Percentiles rank a stretch among this genome's conserved stretches.
phyloP scores from a whole-genome alignment of 2,888 invertebrate species.

The Cynaeus angustus region DNA sequence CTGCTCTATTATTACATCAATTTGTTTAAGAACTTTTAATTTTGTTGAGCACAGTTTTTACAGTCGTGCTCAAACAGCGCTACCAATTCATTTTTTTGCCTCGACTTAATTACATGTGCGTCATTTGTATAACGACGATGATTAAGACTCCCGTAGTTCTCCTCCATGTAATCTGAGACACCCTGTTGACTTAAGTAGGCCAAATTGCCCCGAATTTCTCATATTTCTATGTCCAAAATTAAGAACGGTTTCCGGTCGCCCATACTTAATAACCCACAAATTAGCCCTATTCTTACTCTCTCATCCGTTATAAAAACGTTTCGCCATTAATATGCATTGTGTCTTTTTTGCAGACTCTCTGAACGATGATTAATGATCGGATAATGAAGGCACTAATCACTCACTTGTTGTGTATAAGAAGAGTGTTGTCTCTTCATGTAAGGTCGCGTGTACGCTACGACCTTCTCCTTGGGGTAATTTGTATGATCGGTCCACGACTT shows the following conservation, averaged over 20 bases:
- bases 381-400: slow-evolving; percentile 44
- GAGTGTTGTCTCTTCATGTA: slow-evolving; percentile 77
- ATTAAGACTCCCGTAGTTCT: slow-evolving; percentile 11
- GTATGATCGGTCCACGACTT: slow-evolving; percentile 84
- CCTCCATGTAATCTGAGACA: slow-evolving; percentile 5
- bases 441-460: slow-evolving; percentile 77
- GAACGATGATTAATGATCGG: slow-evolving; percentile 73
- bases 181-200: slow-evolving; percentile 15
- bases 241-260: slow-evolving; percentile 17
- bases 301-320: slow-evolving; percentile 23
- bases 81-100: neutral
- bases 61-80: slow-evolving; percentile 1
- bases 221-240: slow-evolving; percentile 4
- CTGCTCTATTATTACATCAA: neutral
- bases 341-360: slow-evolving; percentile 15
- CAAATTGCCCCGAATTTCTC: slow-evolving; percentile 4
- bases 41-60: slow-evolving; percentile 1
- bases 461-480: slow-evolving; percentile 81
- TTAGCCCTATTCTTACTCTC: slow-evolving; percentile 23
- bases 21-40: slow-evolving; percentile 6
- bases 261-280: slow-evolving; percentile 31
- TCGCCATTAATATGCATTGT: slow-evolving; percentile 35
- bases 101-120: neutral
- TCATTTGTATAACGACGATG: neutral
- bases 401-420: slow-evolving; percentile 76